These are phyloP conservation scores for Melanotaenia trifasciata DNA, from an alignment of 2,797 vertebrate species.

Conservation along the genomic window DNA sequence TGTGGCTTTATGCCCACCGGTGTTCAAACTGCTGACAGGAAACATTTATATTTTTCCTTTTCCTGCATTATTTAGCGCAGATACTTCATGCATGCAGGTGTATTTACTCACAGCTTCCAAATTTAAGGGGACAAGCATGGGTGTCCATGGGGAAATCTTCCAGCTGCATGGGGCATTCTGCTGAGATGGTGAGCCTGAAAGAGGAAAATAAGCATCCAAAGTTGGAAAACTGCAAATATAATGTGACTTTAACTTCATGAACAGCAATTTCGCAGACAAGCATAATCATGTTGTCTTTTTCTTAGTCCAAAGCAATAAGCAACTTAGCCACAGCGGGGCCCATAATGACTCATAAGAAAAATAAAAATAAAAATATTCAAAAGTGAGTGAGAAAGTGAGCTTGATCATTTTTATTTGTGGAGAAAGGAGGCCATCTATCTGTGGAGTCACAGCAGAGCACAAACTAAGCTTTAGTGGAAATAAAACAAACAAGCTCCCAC, in stretches of 20 bases:
- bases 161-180: conserved; percentile 98
- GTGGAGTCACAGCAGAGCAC: conserved; percentile 20
- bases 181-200: conserved; percentile 94
- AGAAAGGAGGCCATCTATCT: conserved; percentile 56
- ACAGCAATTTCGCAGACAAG: background rate
- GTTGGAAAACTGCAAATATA: background rate
- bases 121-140: conserved; percentile 97
- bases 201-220: conserved; percentile 15
- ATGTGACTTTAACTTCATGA: background rate
- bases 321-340: conserved; percentile 34
- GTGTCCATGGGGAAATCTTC: conserved; percentile 99
- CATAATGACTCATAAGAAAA: background rate
- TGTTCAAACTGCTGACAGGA: background rate
- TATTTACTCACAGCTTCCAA: conserved; percentile 97
- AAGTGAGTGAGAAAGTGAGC: background rate
- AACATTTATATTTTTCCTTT: conserved; percentile 6
- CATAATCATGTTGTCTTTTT: background rate
- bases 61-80: conserved; percentile 13
- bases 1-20: background rate
- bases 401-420: conserved; percentile 19
- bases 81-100: background rate
- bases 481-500: conserved; percentile 14
- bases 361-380: conserved; percentile 6
- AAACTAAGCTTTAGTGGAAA: conserved; percentile 16
- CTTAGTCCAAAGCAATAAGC: conserved; percentile 26